These are phyloP conservation scores for Galaxias olidus DNA, from an alignment of 2,797 vertebrate genomes.

Conservation along the genomic window DNA sequence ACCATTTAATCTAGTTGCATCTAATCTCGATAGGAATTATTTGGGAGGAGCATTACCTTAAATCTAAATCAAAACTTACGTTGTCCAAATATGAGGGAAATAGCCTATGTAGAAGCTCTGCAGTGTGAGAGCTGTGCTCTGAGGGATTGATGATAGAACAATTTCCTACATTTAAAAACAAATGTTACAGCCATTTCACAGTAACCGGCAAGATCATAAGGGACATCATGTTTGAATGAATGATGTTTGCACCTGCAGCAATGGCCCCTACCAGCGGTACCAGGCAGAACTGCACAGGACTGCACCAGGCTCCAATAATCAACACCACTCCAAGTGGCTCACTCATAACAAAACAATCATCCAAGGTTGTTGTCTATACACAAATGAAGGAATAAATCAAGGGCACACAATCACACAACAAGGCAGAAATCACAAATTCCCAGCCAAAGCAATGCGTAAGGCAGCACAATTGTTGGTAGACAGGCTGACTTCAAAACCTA, in stretches of 20 bases:
- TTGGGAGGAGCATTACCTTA: not conserved
- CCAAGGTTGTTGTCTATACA: conserved; percentile 69
- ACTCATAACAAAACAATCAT: conserved; percentile 72
- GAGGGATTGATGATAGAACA: conserved; percentile 74
- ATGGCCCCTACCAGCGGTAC: conserved; percentile 77
- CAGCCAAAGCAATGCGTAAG: not conserved
- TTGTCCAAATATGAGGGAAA: conserved; percentile 75
- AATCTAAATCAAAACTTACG: conserved; percentile 57
- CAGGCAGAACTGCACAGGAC: conserved; percentile 73
- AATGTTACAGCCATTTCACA: not conserved
- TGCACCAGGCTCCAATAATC: conserved; percentile 74
- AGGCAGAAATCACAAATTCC: not conserved
- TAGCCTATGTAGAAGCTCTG: conserved; percentile 73
- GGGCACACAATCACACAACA: conserved; percentile 3
- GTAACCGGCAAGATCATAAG: not conserved
- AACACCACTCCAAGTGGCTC: conserved; percentile 78
- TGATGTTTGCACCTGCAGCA: conserved; percentile 68
- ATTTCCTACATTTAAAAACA: conserved; percentile 65
- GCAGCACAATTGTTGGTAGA: conserved; percentile 2
- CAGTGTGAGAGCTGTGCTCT: conserved; percentile 66
- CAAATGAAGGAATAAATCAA: conserved; percentile 12
- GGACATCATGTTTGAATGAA: not conserved
- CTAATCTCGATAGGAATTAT: not conserved
- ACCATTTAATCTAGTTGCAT: not conserved
- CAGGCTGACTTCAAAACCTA: conserved; percentile 2